Base-by-base conservation (phyloP, 2,888 invertebrate species). In the Anarsia innoxiella region DNA sequence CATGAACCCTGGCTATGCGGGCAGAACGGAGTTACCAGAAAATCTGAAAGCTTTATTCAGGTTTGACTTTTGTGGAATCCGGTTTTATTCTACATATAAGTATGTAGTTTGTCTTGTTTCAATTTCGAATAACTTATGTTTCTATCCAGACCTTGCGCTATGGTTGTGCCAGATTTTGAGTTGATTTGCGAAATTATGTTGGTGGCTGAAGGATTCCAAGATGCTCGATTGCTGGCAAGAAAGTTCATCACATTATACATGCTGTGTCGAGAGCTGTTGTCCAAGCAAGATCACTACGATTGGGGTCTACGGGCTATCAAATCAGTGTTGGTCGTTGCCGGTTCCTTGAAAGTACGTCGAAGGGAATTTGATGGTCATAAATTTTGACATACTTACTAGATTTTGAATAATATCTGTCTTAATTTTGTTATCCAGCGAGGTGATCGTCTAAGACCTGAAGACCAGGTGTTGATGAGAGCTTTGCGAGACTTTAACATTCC, bases 151-250 rank as follows among this genome's bases (percentile, higher is more conserved):
- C 97, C 97, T 1, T 97, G 97, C 69, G 97, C 97, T 39, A 97
- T 97, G 97, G 96, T 97, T 8, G 97, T 97, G 9, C 97, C 97
- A 0, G 97, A 97, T 77, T 96, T 96, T 74, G 97, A 96, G 55
- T 71, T 97, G 59, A 97, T 97, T 69, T 95, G 95, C 74, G 97
- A 97, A 86, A 97, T 97, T 69, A 97, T 97, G 96, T 88, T 97
- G 82, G 95, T 96, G 9, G 95, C 96, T 3, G 97, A 97, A 79
- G 97, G 96, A 26, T 96, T 97, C 73, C 91, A 95, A 62, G 97
- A 96, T 44, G 97, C 97, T 3, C 88, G 95, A 50, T 73, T 96
- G 14, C 72, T 97, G 42, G 96, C 97, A 12, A 88, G 96, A 46
- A 97, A 97, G 79, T 97, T 97, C 72, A 95, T 97, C 64, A 96